Evolutionary conservation across 2,888 invertebrate species (phyloP).

Genomic region (Melangyna quadrimaculata): DNA sequence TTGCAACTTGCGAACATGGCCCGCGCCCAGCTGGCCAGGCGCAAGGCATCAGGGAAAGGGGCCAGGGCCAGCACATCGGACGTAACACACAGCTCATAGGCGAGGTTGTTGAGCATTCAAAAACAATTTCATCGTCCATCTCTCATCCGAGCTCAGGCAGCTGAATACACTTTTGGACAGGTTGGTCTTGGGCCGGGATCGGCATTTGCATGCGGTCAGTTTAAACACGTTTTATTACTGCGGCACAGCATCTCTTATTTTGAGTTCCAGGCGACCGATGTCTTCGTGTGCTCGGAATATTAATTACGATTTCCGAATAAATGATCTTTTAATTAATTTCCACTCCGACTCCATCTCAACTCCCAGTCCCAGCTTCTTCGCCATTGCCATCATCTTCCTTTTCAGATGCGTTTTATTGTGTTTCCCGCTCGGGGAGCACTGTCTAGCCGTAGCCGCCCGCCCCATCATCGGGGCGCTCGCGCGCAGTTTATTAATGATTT

Average conservation of each 20-base stretch:
- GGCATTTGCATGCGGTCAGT: conserved; percentile 66
- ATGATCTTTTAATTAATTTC: conserved; percentile 72
- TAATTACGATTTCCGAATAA: conserved; percentile 70
- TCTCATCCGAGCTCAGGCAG: conserved; percentile 66
- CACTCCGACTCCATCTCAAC: conserved; percentile 40
- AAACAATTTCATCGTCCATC: conserved; percentile 71
- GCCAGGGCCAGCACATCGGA: not conserved
- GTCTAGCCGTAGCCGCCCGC: conserved; percentile 47
- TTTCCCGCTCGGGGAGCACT: not conserved
- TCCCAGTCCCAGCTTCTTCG: not conserved
- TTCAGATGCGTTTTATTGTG: conserved; percentile 44
- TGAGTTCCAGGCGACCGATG: conserved; percentile 30
- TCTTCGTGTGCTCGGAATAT: conserved; percentile 68
- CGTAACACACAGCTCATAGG: conserved; percentile 37
- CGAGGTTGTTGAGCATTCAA: conserved; percentile 66
- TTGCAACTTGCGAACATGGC: conserved; percentile 4
- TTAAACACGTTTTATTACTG: conserved; percentile 56
- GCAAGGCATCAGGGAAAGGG: not conserved
- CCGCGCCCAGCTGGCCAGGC: conserved; percentile 7
- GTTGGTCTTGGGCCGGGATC: conserved; percentile 45
- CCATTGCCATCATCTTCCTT: conserved; percentile 34
- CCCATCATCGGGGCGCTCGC: conserved; percentile 34
- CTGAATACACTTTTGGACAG: conserved; percentile 67
- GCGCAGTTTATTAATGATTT: conserved; percentile 70
- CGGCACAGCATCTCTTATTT: conserved; percentile 25